phyloP scores from a whole-genome alignment of 2,888 invertebrate genomes.

The Hirtodrosophila alboralis region DNA sequence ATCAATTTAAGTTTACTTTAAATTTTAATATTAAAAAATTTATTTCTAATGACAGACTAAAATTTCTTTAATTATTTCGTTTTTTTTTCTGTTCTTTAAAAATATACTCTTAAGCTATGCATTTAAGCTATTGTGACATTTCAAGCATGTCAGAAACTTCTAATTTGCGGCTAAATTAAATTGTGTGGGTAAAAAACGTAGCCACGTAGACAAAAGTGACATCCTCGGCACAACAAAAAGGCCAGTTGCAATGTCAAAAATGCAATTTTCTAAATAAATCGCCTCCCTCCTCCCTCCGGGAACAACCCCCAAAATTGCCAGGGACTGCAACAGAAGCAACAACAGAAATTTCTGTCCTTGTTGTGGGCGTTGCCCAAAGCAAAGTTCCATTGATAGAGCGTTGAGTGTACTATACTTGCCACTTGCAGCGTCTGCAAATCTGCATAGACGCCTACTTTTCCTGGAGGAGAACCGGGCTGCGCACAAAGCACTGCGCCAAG shows the following conservation, averaged over 20 bases:
- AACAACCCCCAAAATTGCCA: conserved; percentile 21
- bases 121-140: conserved; percentile 8
- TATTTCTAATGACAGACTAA: too few relatives aligned
- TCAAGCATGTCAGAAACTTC: conserved; percentile 20
- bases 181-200: conserved; percentile 23
- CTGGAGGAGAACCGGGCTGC: conserved; percentile 68
- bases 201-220: conserved; percentile 42
- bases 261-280: conserved; percentile 66
- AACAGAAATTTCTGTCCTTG: conserved; percentile 34
- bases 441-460: conserved; percentile 66
- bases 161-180: conserved; percentile 42
- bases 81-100: not conserved
- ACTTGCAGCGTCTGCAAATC: conserved; percentile 77
- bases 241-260: conserved; percentile 55
- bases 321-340: conserved; percentile 19
- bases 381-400: conserved; percentile 19
- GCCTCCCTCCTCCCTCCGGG: too few relatives aligned
- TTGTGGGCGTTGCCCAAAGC: conserved; percentile 70
- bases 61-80: too few relatives aligned
- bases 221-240: conserved; percentile 13
- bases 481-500: conserved; percentile 61
- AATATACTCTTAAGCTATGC: not conserved
- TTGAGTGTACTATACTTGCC: too few relatives aligned
- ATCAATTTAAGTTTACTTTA: too few relatives aligned
- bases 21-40: too few relatives aligned